A percentile compares a stretch with the other conserved stretches of the same genome.
Conservation (phyloP, 2,797 vertebrate genomes). For the Brachyrhaphis roseni region DNA sequence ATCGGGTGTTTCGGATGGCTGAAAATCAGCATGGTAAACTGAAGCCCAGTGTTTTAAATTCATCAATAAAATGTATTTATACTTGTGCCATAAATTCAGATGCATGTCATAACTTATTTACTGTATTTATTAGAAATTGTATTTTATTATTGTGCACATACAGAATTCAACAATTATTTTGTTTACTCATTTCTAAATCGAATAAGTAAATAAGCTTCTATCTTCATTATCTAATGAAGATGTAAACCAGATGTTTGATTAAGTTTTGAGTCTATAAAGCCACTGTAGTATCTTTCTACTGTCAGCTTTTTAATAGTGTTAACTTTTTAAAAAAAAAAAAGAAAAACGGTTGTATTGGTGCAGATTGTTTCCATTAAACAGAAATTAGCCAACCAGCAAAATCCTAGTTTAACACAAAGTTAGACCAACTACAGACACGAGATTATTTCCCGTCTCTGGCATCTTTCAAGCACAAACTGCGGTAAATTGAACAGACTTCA, state of each 20-base stretch:
- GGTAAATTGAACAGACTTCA: background rate
- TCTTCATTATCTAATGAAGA: background rate
- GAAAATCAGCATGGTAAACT: background rate
- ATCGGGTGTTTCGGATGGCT: background rate
- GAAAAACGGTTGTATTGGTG: background rate
- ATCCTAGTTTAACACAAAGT: background rate
- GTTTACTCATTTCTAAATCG: background rate
- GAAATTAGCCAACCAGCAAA: background rate
- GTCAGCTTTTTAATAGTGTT: background rate
- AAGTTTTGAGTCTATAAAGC: background rate
- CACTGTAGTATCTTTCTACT: background rate
- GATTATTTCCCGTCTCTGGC: background rate
- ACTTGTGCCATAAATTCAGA: background rate
- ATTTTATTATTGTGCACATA: background rate
- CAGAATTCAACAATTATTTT: background rate
- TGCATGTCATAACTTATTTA: background rate
- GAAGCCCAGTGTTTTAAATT: background rate
- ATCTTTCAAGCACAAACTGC: background rate
- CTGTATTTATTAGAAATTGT: background rate
- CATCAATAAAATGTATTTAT: background rate
- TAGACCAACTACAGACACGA: background rate
- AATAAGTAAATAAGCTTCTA: background rate
- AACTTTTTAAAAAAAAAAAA: background rate
- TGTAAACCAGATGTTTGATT: background rate
- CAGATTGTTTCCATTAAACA: background rate